Evolutionary conservation across 1,140 invertebrate species (phyloP), one percentile per base, ranked within the genome.

Genomic region (Procambarus clarkii): DNA sequence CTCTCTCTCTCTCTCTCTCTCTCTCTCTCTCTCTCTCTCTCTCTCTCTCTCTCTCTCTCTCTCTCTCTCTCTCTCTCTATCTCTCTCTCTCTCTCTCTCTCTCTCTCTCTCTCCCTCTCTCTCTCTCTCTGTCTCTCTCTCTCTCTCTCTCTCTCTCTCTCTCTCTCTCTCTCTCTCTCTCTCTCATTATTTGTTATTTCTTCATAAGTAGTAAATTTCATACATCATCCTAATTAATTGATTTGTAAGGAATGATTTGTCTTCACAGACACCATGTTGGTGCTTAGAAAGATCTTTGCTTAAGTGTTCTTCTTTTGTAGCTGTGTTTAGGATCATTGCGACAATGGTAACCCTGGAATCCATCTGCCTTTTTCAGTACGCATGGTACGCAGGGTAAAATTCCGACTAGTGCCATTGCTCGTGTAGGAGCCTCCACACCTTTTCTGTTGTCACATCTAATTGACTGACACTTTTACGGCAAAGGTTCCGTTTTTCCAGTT

Each of bases 1-100:
- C 64, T 69, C 64, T 69, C 64, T 69, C 64, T 69, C 64, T 69
- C 64, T 69, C 64, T 69, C 64, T 69, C 64, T 69, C 64, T 69
- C 64, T 69, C 64, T 69, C 64, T 69, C 64, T 69, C 64, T 69
- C 64, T 69, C 64, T 69, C 64, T 69, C 64, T 69, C 64, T 69
- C 64, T 69, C 64, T 69, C 64, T 69, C 64, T 69, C 64, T 69
- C 64, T 69, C 64, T 69, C 64, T 69, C 64, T 69, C 64, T 69
- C 64, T 69, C 64, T 69, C 64, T 69, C 64, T 69, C 64, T 69
- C n/a, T n/a, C n/a, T n/a, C n/a, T n/a, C n/a, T n/a, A n/a, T n/a
- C n/a, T n/a, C n/a, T n/a, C n/a, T n/a, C 64, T 69, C 64, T 69
- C 64, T 69, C 64, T 69, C 64, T 69, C 64, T 69, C 64, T 69